These are phyloP conservation scores for Coptodon rendalli DNA, from an alignment of 2,113 vertebrate species.

Conservation along the genomic window DNA sequence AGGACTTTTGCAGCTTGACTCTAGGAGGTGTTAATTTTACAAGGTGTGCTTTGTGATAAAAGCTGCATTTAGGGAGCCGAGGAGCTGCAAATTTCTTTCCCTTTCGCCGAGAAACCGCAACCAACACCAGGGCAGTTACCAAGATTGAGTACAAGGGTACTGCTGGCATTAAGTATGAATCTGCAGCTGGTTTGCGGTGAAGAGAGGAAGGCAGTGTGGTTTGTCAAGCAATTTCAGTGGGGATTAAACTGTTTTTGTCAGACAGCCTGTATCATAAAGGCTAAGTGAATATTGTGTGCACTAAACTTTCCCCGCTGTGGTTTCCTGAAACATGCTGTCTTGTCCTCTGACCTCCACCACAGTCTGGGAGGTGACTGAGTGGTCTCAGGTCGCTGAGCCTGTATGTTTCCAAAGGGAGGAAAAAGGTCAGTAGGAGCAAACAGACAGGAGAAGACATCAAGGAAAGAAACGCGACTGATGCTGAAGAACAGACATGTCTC, in stretches of 20 bases:
- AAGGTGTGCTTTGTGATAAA: conserved; percentile 55
- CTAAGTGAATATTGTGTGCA: not conserved
- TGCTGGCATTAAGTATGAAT: not conserved
- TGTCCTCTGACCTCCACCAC: not conserved
- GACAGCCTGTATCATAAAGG: not conserved
- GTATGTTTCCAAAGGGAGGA: not conserved
- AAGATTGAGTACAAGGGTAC: not conserved
- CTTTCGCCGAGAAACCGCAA: conserved; percentile 23
- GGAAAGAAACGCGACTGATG: not conserved
- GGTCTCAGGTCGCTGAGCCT: conserved; percentile 4
- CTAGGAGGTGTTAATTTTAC: conserved; percentile 59
- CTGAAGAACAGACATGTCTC: conserved; percentile 15
- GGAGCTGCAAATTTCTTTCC: conserved; percentile 31
- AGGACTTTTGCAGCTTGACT: conserved; percentile 21
- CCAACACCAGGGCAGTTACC: not conserved
- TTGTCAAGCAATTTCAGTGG: conserved; percentile 9
- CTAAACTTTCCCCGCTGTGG: not conserved
- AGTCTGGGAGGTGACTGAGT: not conserved
- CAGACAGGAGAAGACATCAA: not conserved
- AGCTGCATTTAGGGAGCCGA: conserved; percentile 16
- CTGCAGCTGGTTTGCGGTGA: conserved; percentile 1
- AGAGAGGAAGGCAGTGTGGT: conserved; percentile 19
- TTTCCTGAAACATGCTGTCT: not conserved
- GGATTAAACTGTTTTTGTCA: conserved; percentile 5
- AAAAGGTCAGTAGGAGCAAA: not conserved